Conservation (phyloP, 2,797 vertebrate genomes). For the Ficedula albicollis region DNA sequence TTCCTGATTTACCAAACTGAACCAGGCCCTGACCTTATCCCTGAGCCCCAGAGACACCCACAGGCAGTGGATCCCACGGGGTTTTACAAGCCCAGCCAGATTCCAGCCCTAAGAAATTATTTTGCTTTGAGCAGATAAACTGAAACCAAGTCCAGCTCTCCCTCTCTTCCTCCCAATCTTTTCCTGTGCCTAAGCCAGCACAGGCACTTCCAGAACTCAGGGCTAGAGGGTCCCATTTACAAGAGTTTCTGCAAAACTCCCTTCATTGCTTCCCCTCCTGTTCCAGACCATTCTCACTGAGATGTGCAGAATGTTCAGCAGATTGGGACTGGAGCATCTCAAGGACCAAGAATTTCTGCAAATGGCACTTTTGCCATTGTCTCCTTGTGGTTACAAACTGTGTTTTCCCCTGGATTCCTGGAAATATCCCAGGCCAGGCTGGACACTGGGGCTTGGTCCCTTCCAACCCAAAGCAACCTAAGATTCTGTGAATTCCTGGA, state of each 20-base stretch:
- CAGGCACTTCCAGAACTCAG: background rate
- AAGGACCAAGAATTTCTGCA: background rate
- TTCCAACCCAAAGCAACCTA: background rate
- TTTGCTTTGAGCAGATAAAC: background rate
- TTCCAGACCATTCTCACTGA: background rate
- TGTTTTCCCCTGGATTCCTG: background rate
- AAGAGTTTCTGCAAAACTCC: background rate
- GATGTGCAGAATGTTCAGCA: background rate
- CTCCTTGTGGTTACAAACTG: background rate
- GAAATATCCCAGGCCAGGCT: background rate
- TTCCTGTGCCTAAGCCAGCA: background rate
- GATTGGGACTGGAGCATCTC: background rate
- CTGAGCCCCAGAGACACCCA: background rate
- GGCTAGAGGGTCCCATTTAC: background rate
- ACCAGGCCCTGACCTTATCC: too few relatives aligned
- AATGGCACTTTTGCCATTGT: background rate
- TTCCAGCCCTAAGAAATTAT: background rate
- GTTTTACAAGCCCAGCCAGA: background rate
- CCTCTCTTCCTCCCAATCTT: background rate
- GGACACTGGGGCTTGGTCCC: background rate
- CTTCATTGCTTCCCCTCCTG: background rate
- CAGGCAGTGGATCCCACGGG: too few relatives aligned
- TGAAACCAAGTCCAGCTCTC: background rate
- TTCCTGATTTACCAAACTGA: background rate
- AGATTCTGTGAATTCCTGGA: too few relatives aligned